These are phyloP conservation scores for Spea multiplicata DNA, from an alignment of 2,113 vertebrate genomes.

Conservation along the genomic window DNA sequence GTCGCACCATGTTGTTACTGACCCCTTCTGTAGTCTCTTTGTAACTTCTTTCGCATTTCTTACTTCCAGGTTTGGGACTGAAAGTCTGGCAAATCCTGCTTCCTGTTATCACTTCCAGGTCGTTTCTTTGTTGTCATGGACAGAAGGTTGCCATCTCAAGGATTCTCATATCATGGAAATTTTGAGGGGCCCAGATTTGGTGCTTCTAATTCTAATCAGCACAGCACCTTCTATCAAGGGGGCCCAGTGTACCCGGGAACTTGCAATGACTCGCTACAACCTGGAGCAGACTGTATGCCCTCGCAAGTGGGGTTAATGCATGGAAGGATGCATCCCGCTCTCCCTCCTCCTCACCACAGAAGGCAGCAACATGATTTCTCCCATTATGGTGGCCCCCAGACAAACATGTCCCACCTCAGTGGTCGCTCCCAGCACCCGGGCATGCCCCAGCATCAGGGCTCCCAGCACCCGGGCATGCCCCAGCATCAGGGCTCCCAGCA, in stretches of 20 bases:
- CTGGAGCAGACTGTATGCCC: not conserved
- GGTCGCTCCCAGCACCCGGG: constrained; percentile 18
- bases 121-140: constrained; percentile 35
- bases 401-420: constrained; percentile 22
- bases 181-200: not conserved
- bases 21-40: too few species aligned
- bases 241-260: not conserved
- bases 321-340: not conserved
- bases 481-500: constrained; percentile 36
- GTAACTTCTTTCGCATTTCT: not conserved
- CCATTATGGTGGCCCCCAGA: not conserved
- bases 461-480: constrained; percentile 33
- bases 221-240: not conserved
- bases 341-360: too few species aligned
- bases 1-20: too few species aligned
- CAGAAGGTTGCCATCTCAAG: not conserved
- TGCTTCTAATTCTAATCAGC: not conserved
- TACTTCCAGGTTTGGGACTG: not conserved
- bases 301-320: not conserved
- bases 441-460: constrained; percentile 29
- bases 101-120: not conserved
- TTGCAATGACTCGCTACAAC: not conserved
- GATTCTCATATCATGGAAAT: not conserved
- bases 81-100: too few species aligned
- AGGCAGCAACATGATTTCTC: constrained; percentile 6